These are phyloP conservation scores for Pelosia muscerda DNA, from an alignment of 2,888 invertebrate species.

Conservation along the genomic window DNA sequence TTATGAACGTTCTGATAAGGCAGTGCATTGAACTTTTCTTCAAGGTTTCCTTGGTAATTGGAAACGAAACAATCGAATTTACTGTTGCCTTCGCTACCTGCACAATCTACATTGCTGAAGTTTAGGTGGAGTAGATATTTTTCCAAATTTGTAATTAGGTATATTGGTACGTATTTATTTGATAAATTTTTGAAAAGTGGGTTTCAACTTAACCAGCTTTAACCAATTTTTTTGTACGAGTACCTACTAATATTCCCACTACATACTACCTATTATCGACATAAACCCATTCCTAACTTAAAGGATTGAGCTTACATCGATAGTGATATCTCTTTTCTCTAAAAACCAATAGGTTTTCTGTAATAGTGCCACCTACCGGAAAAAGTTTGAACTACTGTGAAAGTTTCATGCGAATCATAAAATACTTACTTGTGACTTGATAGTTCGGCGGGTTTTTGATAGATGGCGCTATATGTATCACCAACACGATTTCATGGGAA, in stretches of 20 bases:
- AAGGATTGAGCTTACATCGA: too few species aligned
- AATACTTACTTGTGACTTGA: slow-evolving; percentile 6
- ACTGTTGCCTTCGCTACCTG: background rate
- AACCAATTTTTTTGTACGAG: too few species aligned
- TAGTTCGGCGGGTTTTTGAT: slow-evolving; percentile 23
- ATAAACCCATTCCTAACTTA: too few species aligned
- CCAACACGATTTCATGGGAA: background rate
- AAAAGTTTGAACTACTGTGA: slow-evolving; percentile 15
- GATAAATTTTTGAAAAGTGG: background rate
- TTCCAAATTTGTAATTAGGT: background rate
- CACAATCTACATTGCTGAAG: background rate
- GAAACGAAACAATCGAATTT: slow-evolving; percentile 8
- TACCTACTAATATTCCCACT: too few species aligned
- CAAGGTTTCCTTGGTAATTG: slow-evolving; percentile 22
- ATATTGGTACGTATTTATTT: too few species aligned
- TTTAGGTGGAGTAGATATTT: too few species aligned
- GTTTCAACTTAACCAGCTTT: too few species aligned
- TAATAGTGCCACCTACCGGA: slow-evolving; percentile 47
- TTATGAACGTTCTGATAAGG: slow-evolving; percentile 29
- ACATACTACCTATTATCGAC: too few species aligned
- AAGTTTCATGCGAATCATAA: background rate
- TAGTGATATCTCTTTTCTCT: too few species aligned
- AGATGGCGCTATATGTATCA: slow-evolving; percentile 51
- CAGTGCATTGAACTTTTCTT: slow-evolving; percentile 21
- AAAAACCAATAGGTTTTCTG: background rate